Evolutionary conservation across 2,797 vertebrate genomes (phyloP), one percentile per base, ranked within the genome.

Genomic region (Peromyscus nudipes): DNA sequence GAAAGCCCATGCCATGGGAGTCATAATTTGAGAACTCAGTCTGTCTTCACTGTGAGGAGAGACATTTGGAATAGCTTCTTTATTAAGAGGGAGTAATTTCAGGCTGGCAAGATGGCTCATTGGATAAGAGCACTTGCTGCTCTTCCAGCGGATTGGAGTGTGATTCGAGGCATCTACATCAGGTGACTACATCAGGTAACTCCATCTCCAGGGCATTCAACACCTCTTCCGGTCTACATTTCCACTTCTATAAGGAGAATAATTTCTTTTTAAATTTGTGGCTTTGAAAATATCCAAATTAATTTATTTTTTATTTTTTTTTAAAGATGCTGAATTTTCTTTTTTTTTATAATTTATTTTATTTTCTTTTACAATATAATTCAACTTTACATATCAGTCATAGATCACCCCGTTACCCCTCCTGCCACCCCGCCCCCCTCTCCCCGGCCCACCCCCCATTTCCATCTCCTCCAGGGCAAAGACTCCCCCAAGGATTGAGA

Each of bases 271-370:
- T 69, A 37, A 65, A 92, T 27, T 62, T 43, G 27, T 34, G 34
- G 65, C 11, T 60, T 89, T 92, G 37, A 16, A 94, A 89, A 93
- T 46, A 91, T 60, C 13, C 19, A 75, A 75, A 92, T 76, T 83
- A 69, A 21, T 73, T 52, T 52, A n/a, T n/a, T n/a, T n/a, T n/a
- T n/a, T n/a, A n/a, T n/a, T n/a, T n/a, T n/a, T n/a, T n/a, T n/a
- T n/a, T n/a, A n/a, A n/a, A n/a, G n/a, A n/a, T n/a, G n/a, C n/a
- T n/a, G n/a, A n/a, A n/a, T n/a, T n/a, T n/a, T n/a, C n/a, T n/a
- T n/a, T n/a, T n/a, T n/a, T n/a, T n/a, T n/a, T n/a, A n/a, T n/a
- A n/a, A n/a, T n/a, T n/a, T n/a, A n/a, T n/a, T n/a, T n/a, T n/a
- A n/a, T n/a, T n/a, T n/a, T n/a, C n/a, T n/a, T n/a, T n/a, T n/a